phyloP scores from a whole-genome alignment of 1,140 invertebrate genomes.

The Scaptodrosophila lebanonensis region DNA sequence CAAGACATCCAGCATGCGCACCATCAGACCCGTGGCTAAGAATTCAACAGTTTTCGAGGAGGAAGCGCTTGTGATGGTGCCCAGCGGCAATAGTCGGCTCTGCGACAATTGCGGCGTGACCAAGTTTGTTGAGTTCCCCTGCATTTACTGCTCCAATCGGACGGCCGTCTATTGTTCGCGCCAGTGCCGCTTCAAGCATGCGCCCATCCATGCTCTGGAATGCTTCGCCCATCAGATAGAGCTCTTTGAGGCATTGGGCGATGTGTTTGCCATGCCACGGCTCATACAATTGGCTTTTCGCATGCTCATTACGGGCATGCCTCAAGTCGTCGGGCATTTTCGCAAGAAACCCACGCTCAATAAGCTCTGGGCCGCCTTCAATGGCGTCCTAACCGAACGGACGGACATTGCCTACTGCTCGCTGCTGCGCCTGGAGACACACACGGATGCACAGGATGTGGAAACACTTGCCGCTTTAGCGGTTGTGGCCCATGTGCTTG shows the following conservation, averaged over 20 bases:
- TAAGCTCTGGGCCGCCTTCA: constrained; percentile 56
- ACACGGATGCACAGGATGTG: constrained; percentile 26
- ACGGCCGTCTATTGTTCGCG: constrained; percentile 57
- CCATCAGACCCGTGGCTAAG: constrained; percentile 38
- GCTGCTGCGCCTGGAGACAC: constrained; percentile 37
- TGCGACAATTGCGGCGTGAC: constrained; percentile 56
- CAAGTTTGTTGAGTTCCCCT: constrained; percentile 57
- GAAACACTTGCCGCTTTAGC: constrained; percentile 42
- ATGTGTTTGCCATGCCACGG: constrained; percentile 48
- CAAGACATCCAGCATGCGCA: constrained; percentile 44
- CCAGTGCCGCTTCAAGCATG: constrained; percentile 51
- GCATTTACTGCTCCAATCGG: constrained; percentile 63
- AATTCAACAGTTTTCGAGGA: constrained; percentile 50
- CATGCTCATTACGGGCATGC: constrained; percentile 53
- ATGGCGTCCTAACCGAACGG: constrained; percentile 44
- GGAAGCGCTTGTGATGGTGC: constrained; percentile 49
- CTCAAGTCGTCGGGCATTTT: constrained; percentile 45
- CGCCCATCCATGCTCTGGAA: constrained; percentile 52
- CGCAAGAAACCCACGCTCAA: constrained; percentile 54
- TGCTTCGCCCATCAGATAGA: constrained; percentile 59
- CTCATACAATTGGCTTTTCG: constrained; percentile 51
- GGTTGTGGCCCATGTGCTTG: constrained; percentile 41
- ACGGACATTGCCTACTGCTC: constrained; percentile 50
- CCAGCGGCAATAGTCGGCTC: constrained; percentile 51
- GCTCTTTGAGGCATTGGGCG: constrained; percentile 50